These are phyloP conservation scores for Seira sanloemensis DNA, from an alignment of 2,888 invertebrate species.

Conservation along the genomic window DNA sequence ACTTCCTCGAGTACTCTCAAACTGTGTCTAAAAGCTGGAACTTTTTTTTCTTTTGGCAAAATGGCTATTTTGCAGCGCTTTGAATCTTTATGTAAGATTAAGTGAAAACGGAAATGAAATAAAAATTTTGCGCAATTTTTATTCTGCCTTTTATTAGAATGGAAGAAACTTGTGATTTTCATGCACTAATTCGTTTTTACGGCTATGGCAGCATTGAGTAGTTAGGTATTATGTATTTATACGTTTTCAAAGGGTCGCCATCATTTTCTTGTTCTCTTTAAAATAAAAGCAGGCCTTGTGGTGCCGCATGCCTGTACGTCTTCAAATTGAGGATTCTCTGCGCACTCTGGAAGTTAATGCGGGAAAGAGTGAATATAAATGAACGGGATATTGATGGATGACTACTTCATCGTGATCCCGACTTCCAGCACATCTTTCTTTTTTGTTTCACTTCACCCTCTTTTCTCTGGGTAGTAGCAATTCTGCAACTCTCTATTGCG, in stretches of 20 bases:
- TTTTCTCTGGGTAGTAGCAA: neutral
- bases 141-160: neutral
- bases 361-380: constrained; percentile 44
- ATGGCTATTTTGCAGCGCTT: too few species aligned
- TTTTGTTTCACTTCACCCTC: neutral
- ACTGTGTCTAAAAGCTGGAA: neutral
- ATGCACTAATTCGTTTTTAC: constrained; percentile 20
- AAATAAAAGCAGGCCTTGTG: too few species aligned
- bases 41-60: neutral
- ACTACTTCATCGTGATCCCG: constrained; percentile 61
- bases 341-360: neutral
- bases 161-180: constrained; percentile 1
- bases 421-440: constrained; percentile 66
- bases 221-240: too few species aligned
- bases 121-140: neutral
- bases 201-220: too few species aligned
- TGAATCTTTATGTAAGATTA: too few species aligned
- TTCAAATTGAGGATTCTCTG: too few species aligned
- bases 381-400: constrained; percentile 72
- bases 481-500: neutral
- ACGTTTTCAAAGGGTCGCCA: too few species aligned
- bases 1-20: neutral
- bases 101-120: constrained; percentile 23
- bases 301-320: too few species aligned
- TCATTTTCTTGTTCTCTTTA: too few species aligned